phyloP scores from a whole-genome alignment of 1,140 invertebrate species.

The Aplysia californica region DNA sequence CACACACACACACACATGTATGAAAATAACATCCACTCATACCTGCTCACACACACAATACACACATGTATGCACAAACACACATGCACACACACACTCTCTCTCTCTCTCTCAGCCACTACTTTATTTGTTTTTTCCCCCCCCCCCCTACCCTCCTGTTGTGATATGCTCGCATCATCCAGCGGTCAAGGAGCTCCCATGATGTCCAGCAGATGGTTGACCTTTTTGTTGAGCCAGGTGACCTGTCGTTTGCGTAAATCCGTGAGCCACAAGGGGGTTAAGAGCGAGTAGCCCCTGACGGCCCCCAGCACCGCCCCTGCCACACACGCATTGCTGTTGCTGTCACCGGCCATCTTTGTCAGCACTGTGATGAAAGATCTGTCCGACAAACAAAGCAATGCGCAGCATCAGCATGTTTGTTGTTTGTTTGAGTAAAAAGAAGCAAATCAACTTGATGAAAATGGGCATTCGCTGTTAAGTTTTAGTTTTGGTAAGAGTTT shows the following conservation, averaged over 20 bases:
- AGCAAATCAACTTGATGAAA: too few species aligned
- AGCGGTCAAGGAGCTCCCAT: constrained; percentile 60
- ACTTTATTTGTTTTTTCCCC: too few species aligned
- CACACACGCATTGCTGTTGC: constrained; percentile 63
- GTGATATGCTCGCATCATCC: too few species aligned
- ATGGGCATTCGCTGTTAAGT: neutral
- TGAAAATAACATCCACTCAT: too few species aligned
- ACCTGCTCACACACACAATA: too few species aligned
- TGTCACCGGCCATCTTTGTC: constrained; percentile 62
- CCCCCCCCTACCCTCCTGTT: too few species aligned
- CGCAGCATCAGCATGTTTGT: neutral
- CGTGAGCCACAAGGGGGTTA: constrained; percentile 58
- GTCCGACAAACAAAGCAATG: constrained; percentile 1
- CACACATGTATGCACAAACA: too few species aligned
- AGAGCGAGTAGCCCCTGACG: constrained; percentile 54
- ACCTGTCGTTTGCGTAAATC: constrained; percentile 54
- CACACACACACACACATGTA: too few species aligned
- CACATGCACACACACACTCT: too few species aligned
- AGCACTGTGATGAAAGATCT: constrained; percentile 57
- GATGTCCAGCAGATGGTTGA: constrained; percentile 66
- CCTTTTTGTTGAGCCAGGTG: constrained; percentile 61
- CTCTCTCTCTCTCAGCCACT: too few species aligned
- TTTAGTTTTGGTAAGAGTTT: too few species aligned
- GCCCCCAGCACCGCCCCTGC: constrained; percentile 64
- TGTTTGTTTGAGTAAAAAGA: too few species aligned